phyloP scores from a whole-genome alignment of 2,888 invertebrate species.

The Gymnoscelis rufifasciata region DNA sequence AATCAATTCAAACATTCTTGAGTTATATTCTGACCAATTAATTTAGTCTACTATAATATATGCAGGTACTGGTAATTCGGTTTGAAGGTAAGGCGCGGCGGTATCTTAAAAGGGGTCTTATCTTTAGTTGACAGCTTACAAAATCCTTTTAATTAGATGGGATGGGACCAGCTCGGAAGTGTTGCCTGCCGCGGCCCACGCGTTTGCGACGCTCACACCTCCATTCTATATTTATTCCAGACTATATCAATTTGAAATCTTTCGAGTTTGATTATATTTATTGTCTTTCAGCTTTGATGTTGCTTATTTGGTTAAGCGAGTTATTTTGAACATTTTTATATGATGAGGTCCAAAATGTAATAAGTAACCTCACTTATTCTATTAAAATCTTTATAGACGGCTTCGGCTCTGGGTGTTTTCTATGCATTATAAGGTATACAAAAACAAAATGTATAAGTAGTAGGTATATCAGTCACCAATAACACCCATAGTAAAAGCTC shows the following conservation, averaged over 20 bases:
- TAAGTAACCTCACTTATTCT: no score
- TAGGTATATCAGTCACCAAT: no score
- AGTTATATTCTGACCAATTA: constrained; percentile 21
- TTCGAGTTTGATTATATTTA: no score
- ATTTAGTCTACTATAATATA: constrained; percentile 14
- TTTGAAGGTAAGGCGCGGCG: constrained; percentile 32
- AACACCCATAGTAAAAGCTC: no score
- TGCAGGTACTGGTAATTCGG: constrained; percentile 4
- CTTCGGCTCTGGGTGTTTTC: no score
- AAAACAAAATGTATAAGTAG: no score
- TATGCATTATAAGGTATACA: no score
- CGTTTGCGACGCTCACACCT: constrained; percentile 27
- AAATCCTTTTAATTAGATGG: constrained; percentile 76
- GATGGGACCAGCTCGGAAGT: constrained; percentile 33
- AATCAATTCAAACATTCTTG: constrained; percentile 25
- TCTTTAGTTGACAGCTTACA: constrained; percentile 74
- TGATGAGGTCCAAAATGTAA: no score
- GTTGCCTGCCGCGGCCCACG: constrained; percentile 47
- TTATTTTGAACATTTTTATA: no score
- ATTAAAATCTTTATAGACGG: no score
- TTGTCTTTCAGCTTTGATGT: no score
- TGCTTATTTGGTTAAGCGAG: no score
- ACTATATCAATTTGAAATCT: constrained; percentile 5
- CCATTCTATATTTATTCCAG: constrained; percentile 30
- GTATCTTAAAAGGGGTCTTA: constrained; percentile 62